phyloP scores from a whole-genome alignment of 1,140 invertebrate species.

The Ooceraea biroi region DNA sequence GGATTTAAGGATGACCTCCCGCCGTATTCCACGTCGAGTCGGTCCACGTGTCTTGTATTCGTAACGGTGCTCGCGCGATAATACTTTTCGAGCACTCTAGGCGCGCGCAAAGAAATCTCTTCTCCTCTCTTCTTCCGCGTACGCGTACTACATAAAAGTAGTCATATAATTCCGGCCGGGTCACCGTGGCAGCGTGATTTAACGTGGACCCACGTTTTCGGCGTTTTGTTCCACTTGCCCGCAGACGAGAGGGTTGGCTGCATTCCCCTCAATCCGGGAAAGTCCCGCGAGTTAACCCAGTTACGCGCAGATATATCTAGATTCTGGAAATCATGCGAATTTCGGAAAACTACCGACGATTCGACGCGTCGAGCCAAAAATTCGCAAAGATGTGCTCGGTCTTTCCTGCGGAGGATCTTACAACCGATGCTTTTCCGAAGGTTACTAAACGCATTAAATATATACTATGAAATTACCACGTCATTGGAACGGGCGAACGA shows the following conservation, averaged over 20 bases:
- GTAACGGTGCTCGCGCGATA: conserved; percentile 50
- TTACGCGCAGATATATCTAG: conserved; percentile 57
- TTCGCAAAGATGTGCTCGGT: conserved; percentile 15
- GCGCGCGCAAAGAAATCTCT: conserved; percentile 53
- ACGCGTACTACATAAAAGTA: conserved; percentile 66
- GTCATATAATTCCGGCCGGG: conserved; percentile 69
- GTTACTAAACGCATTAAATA: conserved; percentile 29
- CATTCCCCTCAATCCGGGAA: conserved; percentile 58
- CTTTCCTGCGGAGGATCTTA: conserved; percentile 6
- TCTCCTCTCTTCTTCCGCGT: conserved; percentile 30
- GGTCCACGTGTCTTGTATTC: conserved; percentile 37
- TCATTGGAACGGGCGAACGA: not conserved
- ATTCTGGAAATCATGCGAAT: conserved; percentile 44
- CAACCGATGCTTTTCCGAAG: conserved; percentile 2
- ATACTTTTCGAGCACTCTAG: conserved; percentile 62
- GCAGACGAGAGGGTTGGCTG: conserved; percentile 24
- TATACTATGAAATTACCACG: not conserved
- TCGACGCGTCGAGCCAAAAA: conserved; percentile 37
- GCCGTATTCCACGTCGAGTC: conserved; percentile 20
- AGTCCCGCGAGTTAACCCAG: conserved; percentile 56
- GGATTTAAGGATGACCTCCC: conserved; percentile 29
- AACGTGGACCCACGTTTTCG: conserved; percentile 59
- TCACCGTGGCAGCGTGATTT: conserved; percentile 70
- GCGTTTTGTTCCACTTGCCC: conserved; percentile 50
- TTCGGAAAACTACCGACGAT: conserved; percentile 38